These are phyloP conservation scores for Stenodema calcarata DNA, from an alignment of 2,888 invertebrate species.

Conservation along the genomic window DNA sequence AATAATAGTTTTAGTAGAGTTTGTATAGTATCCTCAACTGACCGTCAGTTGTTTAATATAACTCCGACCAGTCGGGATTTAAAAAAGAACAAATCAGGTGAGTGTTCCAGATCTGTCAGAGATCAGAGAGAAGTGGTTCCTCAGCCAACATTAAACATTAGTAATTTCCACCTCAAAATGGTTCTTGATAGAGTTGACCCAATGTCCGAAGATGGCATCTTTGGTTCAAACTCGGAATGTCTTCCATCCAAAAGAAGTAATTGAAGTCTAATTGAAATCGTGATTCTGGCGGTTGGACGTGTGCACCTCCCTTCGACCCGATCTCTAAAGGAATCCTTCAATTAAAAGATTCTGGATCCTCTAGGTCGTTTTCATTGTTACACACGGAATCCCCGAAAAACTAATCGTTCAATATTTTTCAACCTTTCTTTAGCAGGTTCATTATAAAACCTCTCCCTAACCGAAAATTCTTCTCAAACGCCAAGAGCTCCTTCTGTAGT, in stretches of 20 bases:
- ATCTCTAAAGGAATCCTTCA: slow-evolving; percentile 17
- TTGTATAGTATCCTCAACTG: too few species aligned
- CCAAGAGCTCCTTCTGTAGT: background rate
- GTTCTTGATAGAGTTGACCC: background rate
- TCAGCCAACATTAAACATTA: background rate
- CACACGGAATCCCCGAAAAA: slow-evolving; percentile 17
- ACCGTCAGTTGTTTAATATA: too few species aligned
- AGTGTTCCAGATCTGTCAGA: too few species aligned
- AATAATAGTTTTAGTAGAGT: too few species aligned
- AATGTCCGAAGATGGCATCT: background rate
- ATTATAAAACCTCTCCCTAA: slow-evolving; percentile 5
- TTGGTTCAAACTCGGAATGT: slow-evolving; percentile 19
- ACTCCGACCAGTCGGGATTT: too few species aligned
- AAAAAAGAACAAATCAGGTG: too few species aligned
- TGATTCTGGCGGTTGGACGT: slow-evolving; percentile 37
- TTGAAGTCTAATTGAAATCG: slow-evolving; percentile 48
- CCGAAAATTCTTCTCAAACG: background rate
- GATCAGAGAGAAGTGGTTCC: too few species aligned
- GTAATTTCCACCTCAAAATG: background rate
- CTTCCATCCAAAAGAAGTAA: slow-evolving; percentile 26
- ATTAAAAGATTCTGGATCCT: slow-evolving; percentile 27
- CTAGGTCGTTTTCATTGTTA: slow-evolving; percentile 25
- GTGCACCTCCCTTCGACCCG: slow-evolving; percentile 25
- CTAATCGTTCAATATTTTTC: slow-evolving; percentile 38
- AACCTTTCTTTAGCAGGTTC: slow-evolving; percentile 19